phyloP scores from a whole-genome alignment of 2,113 vertebrate species.

The Apodemus sylvaticus region DNA sequence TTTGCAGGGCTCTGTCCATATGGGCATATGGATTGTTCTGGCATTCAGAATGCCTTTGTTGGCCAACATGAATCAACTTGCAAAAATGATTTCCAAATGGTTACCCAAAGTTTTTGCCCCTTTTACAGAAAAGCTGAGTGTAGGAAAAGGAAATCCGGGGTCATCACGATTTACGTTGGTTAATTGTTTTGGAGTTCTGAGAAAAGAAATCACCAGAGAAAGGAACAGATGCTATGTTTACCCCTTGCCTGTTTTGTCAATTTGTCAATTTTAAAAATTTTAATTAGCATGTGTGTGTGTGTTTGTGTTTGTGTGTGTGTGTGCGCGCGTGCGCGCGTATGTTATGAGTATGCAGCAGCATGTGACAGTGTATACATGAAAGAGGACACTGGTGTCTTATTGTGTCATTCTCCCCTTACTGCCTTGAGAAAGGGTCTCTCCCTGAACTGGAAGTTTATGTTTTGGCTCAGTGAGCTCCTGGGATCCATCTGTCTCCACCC shows the following conservation, averaged over 20 bases:
- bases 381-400: neutral
- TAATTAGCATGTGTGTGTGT: neutral
- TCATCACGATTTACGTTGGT: neutral
- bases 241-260: neutral
- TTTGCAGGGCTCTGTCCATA: neutral
- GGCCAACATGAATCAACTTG: slow-evolving; percentile 29
- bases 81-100: slow-evolving; percentile 43
- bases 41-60: slow-evolving; percentile 6
- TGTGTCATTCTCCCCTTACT: neutral
- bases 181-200: neutral
- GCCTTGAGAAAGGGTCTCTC: neutral
- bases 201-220: neutral
- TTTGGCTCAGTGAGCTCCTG: neutral
- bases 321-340: neutral
- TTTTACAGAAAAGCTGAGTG: neutral
- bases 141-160: neutral
- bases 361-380: too few relatives aligned
- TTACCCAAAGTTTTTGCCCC: slow-evolving; percentile 11
- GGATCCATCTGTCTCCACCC: neutral
- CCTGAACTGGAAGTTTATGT: neutral
- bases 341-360: neutral
- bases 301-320: neutral
- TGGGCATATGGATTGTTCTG: slow-evolving; percentile 40
- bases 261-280: neutral
- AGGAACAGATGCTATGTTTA: neutral